A percentile compares a stretch with the other conserved stretches of the same genome.
phyloP scores from a whole-genome alignment of 2,113 vertebrate species.

The Cryptomyrus ogoouensis region DNA sequence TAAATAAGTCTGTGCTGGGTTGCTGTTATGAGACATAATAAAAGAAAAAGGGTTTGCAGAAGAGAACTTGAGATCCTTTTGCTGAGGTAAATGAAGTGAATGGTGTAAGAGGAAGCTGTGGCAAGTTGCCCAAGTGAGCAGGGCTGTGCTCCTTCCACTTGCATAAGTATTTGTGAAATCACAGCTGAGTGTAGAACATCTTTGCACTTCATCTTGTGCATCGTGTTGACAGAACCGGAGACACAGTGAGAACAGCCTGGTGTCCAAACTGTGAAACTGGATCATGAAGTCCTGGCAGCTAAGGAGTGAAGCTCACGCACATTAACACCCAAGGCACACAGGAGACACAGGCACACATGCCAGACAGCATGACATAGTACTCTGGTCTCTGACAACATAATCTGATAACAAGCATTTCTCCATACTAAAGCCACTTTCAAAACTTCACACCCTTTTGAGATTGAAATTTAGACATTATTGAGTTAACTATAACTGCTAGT shows the following conservation, averaged over 20 bases:
- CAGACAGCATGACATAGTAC: slow-evolving; percentile 9
- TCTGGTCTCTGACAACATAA: neutral
- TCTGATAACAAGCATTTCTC: neutral
- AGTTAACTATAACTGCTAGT: neutral
- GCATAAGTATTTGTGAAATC: neutral
- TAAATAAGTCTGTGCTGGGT: neutral
- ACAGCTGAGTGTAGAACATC: neutral
- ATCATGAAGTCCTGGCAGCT: neutral
- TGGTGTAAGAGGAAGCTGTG: neutral
- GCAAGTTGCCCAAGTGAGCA: neutral
- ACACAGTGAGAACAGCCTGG: neutral
- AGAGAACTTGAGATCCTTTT: neutral
- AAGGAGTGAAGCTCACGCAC: slow-evolving; percentile 2
- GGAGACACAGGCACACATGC: slow-evolving; percentile 22
- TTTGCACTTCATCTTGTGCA: neutral
- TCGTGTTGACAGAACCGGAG: neutral
- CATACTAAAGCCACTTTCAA: neutral
- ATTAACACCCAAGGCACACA: neutral
- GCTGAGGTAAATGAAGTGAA: neutral
- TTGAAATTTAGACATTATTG: neutral
- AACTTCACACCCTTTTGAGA: neutral
- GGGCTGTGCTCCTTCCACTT: neutral
- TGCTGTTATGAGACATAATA: neutral
- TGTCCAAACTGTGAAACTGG: neutral
- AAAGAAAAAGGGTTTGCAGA: neutral